These are phyloP conservation scores for Aporophyla lueneburgensis DNA, from an alignment of 2,888 invertebrate genomes.

Conservation along the genomic window DNA sequence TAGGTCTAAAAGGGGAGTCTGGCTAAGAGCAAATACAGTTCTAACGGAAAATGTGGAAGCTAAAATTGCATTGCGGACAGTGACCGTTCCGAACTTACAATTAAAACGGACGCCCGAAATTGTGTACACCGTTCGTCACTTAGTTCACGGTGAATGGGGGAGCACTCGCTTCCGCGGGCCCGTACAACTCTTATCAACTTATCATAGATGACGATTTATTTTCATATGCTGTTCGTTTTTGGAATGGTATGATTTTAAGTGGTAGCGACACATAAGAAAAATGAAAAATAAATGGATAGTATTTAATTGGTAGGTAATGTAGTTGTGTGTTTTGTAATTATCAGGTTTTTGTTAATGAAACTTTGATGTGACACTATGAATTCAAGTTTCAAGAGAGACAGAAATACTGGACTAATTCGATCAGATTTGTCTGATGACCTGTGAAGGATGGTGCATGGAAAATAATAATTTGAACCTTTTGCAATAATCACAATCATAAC, in stretches of 20 bases:
- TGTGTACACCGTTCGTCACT: conserved; percentile 90
- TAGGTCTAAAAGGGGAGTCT: conserved; percentile 50
- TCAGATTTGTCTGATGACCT: no score
- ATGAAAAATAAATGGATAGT: not conserved
- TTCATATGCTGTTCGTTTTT: conserved; percentile 33
- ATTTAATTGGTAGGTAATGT: not conserved
- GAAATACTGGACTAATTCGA: not conserved
- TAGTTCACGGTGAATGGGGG: conserved; percentile 75
- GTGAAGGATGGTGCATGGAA: no score
- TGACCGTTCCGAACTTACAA: conserved; percentile 86
- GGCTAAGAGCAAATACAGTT: conserved; percentile 64
- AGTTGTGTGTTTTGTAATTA: not conserved
- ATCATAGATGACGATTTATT: conserved; percentile 52
- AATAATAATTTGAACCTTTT: no score
- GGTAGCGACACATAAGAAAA: not conserved
- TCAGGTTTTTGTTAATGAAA: not conserved
- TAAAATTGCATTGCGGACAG: conserved; percentile 85
- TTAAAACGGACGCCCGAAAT: conserved; percentile 90
- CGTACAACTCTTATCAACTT: conserved; percentile 34
- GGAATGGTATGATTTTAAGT: not conserved
- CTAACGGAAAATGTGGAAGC: conserved; percentile 76
- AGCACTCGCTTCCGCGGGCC: conserved; percentile 12
- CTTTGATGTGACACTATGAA: not conserved
- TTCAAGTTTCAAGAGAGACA: conserved; percentile 4
- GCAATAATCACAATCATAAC: no score